phyloP scores from a whole-genome alignment of 2,113 vertebrate genomes.

The Myotis lucifugus region DNA sequence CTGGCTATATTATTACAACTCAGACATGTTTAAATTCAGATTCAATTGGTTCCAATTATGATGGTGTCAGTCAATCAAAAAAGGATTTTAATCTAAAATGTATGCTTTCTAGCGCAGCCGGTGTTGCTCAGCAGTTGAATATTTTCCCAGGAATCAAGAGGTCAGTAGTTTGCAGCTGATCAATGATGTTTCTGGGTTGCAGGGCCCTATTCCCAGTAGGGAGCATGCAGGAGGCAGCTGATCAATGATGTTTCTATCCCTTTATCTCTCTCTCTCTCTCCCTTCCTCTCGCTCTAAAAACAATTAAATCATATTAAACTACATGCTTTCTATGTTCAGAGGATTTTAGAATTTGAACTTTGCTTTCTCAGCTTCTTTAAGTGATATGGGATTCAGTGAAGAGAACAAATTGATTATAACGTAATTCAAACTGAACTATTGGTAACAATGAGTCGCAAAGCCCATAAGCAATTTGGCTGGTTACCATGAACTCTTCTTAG shows the following conservation, averaged over 20 bases:
- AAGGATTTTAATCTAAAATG: conserved; percentile 39
- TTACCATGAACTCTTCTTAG: neutral
- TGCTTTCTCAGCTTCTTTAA: conserved; percentile 7
- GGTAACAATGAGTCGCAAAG: neutral
- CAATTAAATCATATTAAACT: neutral
- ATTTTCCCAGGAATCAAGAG: too few species aligned
- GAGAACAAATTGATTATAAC: neutral
- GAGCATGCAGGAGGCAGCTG: too few species aligned
- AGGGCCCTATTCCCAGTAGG: too few species aligned
- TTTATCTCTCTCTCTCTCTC: too few species aligned
- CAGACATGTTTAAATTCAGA: conserved; percentile 46
- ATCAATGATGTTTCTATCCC: too few species aligned
- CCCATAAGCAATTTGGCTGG: neutral
- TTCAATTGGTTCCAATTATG: conserved; percentile 43
- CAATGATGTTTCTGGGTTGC: too few species aligned
- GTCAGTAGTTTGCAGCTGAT: too few species aligned
- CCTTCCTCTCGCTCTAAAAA: too few species aligned
- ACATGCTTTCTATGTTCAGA: conserved; percentile 36
- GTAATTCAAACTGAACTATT: conserved; percentile 26
- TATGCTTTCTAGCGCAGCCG: neutral
- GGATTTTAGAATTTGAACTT: conserved; percentile 53
- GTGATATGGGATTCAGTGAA: neutral
- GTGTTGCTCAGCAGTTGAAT: too few species aligned
- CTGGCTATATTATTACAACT: conserved; percentile 15
- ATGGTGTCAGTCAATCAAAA: conserved; percentile 24